These are phyloP conservation scores for Timandra comae DNA, from an alignment of 2,888 invertebrate species.

Conservation along the genomic window DNA sequence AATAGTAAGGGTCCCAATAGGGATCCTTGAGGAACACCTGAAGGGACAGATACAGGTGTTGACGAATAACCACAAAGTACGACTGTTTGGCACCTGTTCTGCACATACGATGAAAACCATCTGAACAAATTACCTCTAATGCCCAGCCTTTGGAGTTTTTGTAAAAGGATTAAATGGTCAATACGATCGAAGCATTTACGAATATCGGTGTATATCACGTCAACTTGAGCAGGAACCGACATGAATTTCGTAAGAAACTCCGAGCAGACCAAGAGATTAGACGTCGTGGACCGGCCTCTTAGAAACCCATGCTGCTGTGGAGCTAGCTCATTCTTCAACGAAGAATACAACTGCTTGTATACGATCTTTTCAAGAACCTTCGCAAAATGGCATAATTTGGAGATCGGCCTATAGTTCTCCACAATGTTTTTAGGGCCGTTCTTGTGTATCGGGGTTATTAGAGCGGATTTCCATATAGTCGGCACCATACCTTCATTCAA, in stretches of 20 bases:
- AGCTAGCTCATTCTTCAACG: conserved; percentile 2
- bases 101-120: too few relatives aligned
- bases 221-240: conserved; percentile 4
- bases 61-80: too few relatives aligned
- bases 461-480: conserved; percentile 14
- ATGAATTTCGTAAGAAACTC: conserved; percentile 3
- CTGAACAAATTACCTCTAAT: too few relatives aligned
- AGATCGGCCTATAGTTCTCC: conserved; percentile 6
- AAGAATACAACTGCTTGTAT: conserved; percentile 1
- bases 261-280: conserved; percentile 4
- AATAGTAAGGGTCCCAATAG: too few relatives aligned
- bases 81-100: too few relatives aligned
- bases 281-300: conserved; percentile 6
- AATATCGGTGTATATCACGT: conserved; percentile 7
- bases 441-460: conserved; percentile 6
- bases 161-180: conserved; percentile 3
- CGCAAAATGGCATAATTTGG: conserved; percentile 3
- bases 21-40: too few relatives aligned
- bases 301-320: conserved; percentile 6
- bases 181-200: conserved; percentile 8
- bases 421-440: conserved; percentile 3
- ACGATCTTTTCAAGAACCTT: conserved; percentile 5
- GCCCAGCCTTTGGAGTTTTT: too few relatives aligned
- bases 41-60: too few relatives aligned
- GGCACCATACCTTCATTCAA: too few relatives aligned